phyloP scores from a whole-genome alignment of 2,113 vertebrate genomes.

The Nycticebus coucang region DNA sequence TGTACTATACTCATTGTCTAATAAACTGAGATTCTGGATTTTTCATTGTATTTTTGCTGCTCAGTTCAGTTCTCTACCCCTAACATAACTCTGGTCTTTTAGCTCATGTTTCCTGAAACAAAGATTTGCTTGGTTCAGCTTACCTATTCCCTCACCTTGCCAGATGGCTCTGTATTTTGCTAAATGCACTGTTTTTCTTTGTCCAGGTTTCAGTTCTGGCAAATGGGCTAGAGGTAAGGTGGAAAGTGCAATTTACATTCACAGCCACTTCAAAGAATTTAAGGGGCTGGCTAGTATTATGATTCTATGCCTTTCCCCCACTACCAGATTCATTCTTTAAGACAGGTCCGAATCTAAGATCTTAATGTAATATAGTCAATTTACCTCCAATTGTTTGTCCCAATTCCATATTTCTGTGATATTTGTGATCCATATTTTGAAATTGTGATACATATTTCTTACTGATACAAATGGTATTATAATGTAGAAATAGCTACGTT shows the following conservation, averaged over 20 bases:
- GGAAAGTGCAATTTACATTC: not conserved
- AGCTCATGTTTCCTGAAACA: not conserved
- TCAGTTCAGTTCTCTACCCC: not conserved
- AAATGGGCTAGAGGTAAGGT: not conserved
- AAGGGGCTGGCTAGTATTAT: not conserved
- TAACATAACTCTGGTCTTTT: not conserved
- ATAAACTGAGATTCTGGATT: not conserved
- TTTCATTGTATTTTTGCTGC: not conserved
- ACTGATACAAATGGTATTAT: not conserved
- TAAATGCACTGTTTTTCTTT: not conserved
- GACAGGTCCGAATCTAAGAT: not conserved
- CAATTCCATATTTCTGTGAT: not conserved
- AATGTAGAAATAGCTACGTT: not conserved
- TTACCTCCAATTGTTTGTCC: not conserved
- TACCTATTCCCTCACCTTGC: not conserved
- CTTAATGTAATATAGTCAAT: not conserved
- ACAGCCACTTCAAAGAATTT: not conserved
- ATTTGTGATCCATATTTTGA: too few species aligned
- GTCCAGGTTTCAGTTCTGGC: not conserved
- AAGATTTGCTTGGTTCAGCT: not conserved
- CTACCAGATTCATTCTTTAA: not conserved
- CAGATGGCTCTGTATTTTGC: not conserved
- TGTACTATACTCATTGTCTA: not conserved
- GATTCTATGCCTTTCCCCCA: not conserved
- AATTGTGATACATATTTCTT: not conserved